phyloP scores from a whole-genome alignment of 92 coral and sea anemone species.

The Palythoa heliodiscus region DNA sequence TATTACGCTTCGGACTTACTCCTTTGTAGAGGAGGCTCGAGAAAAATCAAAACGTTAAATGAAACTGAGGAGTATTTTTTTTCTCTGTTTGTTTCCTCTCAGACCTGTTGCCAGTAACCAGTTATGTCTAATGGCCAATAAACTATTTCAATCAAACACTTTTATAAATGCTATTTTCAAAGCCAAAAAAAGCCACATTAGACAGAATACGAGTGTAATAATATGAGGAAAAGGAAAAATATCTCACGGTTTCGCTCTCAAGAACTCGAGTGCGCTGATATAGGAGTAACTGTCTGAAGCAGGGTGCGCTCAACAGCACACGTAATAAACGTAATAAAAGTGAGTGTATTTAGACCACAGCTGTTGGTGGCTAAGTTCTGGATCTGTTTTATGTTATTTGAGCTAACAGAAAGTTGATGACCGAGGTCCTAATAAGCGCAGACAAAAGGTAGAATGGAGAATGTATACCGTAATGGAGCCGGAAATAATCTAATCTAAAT shows the following conservation, averaged over 20 bases:
- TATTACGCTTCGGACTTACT: too few relatives aligned
- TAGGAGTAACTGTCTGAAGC: too few relatives aligned
- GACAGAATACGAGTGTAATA: not conserved
- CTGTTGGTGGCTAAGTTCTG: not conserved
- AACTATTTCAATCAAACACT: not conserved
- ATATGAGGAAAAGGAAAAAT: too few relatives aligned
- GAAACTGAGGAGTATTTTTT: too few relatives aligned
- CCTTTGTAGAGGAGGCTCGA: too few relatives aligned
- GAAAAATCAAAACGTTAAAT: too few relatives aligned
- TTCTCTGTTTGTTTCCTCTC: too few relatives aligned
- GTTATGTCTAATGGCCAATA: too few relatives aligned
- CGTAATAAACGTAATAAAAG: not conserved
- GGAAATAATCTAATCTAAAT: slow-evolving; percentile 23
- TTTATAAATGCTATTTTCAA: too few relatives aligned
- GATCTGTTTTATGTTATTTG: slow-evolving; percentile 15
- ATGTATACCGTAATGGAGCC: slow-evolving; percentile 40
- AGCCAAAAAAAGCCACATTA: not conserved
- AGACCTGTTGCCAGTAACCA: too few relatives aligned
- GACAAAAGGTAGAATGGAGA: slow-evolving; percentile 23
- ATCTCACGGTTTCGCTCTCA: not conserved
- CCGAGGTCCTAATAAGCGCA: slow-evolving; percentile 14
- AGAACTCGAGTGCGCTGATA: not conserved
- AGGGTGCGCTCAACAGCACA: not conserved
- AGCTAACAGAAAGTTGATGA: slow-evolving; percentile 27
- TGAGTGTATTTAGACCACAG: not conserved